These are phyloP conservation scores for Scylla paramamosain DNA, from an alignment of 1,140 invertebrate genomes.

Conservation along the genomic window DNA sequence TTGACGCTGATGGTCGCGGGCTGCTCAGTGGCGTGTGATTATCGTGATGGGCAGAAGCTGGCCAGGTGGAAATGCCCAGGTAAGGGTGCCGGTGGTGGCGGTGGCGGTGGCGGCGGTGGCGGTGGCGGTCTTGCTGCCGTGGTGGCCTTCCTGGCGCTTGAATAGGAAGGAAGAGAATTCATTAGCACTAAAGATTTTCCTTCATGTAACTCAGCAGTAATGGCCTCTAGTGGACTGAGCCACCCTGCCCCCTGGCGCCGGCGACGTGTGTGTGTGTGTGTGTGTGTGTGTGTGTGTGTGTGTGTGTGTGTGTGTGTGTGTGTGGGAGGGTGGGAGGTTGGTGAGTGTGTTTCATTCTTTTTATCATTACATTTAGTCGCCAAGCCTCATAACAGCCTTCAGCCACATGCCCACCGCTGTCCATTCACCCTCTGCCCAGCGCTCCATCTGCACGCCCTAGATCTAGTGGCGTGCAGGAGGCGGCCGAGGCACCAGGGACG, in stretches of 20 bases:
- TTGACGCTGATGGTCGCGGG: slow-evolving; percentile 42
- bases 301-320: too few relatives aligned
- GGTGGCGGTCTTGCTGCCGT: background rate
- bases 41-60: slow-evolving; percentile 52
- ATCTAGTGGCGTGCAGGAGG: background rate
- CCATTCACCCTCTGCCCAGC: background rate
- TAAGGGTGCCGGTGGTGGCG: background rate
- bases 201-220: background rate
- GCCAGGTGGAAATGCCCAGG: slow-evolving; percentile 51
- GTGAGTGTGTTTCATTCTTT: too few relatives aligned
- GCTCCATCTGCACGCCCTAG: background rate
- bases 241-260: background rate
- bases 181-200: slow-evolving; percentile 16
- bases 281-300: background rate
- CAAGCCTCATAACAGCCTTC: too few relatives aligned
- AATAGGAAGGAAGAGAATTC: slow-evolving; percentile 22
- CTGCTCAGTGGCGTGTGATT: slow-evolving; percentile 40
- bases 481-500: background rate
- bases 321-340: too few relatives aligned
- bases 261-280: background rate
- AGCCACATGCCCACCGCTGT: too few relatives aligned
- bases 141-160: background rate
- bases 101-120: background rate
- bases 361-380: too few relatives aligned
- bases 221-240: background rate